Conservation (phyloP, 2,888 invertebrate species). For the Dermolepida albohirtum region DNA sequence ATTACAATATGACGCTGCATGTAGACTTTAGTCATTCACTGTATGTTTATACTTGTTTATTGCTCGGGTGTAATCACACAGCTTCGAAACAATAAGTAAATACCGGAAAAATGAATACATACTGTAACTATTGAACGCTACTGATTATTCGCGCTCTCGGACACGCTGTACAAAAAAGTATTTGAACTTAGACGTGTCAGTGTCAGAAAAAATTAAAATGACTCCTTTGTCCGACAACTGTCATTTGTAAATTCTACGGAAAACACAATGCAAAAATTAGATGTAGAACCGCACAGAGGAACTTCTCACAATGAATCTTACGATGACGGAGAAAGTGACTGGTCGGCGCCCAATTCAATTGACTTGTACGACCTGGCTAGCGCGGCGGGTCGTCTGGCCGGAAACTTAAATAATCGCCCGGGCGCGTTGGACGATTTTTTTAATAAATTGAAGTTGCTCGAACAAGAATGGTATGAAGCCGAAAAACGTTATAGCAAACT, state of each 20-base stretch:
- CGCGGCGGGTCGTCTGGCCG: conserved; percentile 36
- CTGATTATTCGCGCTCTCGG: no score
- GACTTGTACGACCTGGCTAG: conserved; percentile 40
- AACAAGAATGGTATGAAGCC: conserved; percentile 50
- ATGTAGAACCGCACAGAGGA: conserved; percentile 27
- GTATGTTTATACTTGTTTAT: no score
- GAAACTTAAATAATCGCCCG: conserved; percentile 29
- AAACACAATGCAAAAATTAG: conserved; percentile 42
- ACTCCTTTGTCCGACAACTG: conserved; percentile 13
- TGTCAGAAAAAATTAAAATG: not conserved
- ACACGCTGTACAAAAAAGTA: no score
- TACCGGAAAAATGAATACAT: no score
- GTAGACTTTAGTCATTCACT: no score
- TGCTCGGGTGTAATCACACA: no score
- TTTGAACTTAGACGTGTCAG: not conserved
- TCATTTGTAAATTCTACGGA: conserved; percentile 6
- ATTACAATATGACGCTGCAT: no score
- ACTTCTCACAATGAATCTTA: conserved; percentile 41
- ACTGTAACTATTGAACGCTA: no score
- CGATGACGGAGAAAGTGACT: conserved; percentile 43
- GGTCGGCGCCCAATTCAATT: conserved; percentile 35
- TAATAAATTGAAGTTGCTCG: conserved; percentile 50
- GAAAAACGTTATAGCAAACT: conserved; percentile 52
- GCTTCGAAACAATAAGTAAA: no score
- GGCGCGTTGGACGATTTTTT: conserved; percentile 45